Conservation (phyloP, 2,113 vertebrate genomes). For the human (Homo sapiens) region DNA sequence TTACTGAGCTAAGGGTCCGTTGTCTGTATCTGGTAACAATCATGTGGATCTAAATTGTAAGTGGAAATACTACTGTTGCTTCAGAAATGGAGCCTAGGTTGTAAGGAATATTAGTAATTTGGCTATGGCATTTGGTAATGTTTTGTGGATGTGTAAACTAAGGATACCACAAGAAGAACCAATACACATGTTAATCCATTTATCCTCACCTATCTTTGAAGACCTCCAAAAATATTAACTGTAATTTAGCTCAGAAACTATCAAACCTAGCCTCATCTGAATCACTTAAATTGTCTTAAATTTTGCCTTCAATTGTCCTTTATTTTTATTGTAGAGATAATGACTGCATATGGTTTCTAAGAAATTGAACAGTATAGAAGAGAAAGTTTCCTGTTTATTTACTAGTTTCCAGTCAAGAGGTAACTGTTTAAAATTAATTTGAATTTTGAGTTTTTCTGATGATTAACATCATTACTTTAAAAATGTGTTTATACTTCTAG, state of each 20-base stretch:
- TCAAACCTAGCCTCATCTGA: not conserved
- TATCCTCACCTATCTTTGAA: not conserved
- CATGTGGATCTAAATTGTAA: not conserved
- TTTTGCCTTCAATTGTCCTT: not conserved
- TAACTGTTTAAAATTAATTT: not conserved
- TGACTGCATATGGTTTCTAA: not conserved
- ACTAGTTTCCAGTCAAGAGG: not conserved
- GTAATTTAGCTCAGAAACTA: not conserved
- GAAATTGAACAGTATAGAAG: not conserved
- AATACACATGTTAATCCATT: not conserved
- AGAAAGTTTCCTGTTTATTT: not conserved
- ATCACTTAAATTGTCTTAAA: not conserved
- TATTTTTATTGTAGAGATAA: conserved; percentile 15
- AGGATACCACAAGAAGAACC: not conserved
- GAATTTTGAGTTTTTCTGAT: not conserved
- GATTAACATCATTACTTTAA: not conserved
- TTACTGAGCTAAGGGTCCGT: not conserved
- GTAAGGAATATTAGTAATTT: not conserved
- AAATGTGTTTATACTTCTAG: not conserved
- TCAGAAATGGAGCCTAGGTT: not conserved
- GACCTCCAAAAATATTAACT: not conserved
- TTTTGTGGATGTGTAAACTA: not conserved
- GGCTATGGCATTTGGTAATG: not conserved
- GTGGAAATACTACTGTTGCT: not conserved
- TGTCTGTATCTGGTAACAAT: not conserved